phyloP scores from a whole-genome alignment of 2,888 invertebrate species.

The Caenorhabditis sp. region DNA sequence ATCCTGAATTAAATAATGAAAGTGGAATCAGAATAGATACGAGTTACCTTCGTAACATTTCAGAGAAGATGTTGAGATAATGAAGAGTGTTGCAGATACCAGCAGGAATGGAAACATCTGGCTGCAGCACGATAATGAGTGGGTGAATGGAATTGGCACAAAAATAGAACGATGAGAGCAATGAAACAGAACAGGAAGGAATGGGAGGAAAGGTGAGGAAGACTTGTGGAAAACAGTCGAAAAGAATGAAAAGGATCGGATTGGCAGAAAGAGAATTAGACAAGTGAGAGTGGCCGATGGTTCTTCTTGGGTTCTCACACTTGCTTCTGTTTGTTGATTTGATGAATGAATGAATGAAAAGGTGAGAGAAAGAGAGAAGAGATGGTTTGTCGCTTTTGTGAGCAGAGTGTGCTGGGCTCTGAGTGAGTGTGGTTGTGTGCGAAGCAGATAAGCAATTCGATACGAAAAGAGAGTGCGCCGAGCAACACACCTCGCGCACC shows the following conservation, averaged over 20 bases:
- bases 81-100: slow-evolving; percentile 23
- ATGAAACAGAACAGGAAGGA: slow-evolving; percentile 46
- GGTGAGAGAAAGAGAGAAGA: slow-evolving; percentile 20
- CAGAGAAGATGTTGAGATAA: slow-evolving; percentile 38
- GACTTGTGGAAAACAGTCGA: not conserved
- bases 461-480: slow-evolving; percentile 41
- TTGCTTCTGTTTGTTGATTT: slow-evolving; percentile 56
- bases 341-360: slow-evolving; percentile 48
- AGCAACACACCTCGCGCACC: slow-evolving; percentile 20
- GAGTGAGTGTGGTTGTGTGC: slow-evolving; percentile 42
- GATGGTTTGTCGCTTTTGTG: slow-evolving; percentile 48
- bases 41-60: slow-evolving; percentile 57
- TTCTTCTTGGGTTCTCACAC: slow-evolving; percentile 24
- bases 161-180: slow-evolving; percentile 26
- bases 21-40: not conserved
- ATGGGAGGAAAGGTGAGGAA: slow-evolving; percentile 11
- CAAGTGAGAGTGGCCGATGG: slow-evolving; percentile 30
- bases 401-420: slow-evolving; percentile 25
- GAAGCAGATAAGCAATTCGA: slow-evolving; percentile 61
- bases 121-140: not conserved
- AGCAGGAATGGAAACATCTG: slow-evolving; percentile 33
- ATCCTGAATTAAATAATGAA: slow-evolving; percentile 27
- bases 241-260: slow-evolving; percentile 4
- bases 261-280: slow-evolving; percentile 15
- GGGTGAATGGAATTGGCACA: not conserved